These are phyloP conservation scores for Neoseiulus cucumeris DNA, from an alignment of 1,140 invertebrate genomes.

Conservation along the genomic window DNA sequence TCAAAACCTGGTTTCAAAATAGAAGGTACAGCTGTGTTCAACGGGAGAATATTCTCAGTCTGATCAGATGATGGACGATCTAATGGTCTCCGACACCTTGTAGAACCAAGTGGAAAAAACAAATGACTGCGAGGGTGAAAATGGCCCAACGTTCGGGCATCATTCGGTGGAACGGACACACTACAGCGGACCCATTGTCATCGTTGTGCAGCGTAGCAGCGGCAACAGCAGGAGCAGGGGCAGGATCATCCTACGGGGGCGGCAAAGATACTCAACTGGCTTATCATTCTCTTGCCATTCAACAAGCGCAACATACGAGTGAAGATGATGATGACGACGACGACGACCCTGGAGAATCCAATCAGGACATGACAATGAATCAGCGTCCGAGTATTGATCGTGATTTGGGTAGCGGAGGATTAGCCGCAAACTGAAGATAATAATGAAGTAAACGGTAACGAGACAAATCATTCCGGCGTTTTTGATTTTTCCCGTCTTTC, in stretches of 20 bases:
- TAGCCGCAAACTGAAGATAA: too few relatives aligned
- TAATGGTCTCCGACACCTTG: background rate
- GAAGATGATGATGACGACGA: background rate
- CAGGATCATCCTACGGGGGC: too few relatives aligned
- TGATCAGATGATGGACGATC: background rate
- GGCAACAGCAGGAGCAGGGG: background rate
- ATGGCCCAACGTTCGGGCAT: conserved; percentile 65
- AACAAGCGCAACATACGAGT: background rate
- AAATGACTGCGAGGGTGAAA: conserved; percentile 64
- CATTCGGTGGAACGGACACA: conserved; percentile 41
- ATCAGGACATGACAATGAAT: too few relatives aligned
- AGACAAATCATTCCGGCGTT: too few relatives aligned
- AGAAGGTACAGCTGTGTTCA: conserved; percentile 30
- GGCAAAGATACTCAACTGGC: too few relatives aligned
- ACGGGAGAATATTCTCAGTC: background rate
- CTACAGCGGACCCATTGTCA: background rate
- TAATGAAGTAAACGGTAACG: too few relatives aligned
- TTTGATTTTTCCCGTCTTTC: too few relatives aligned
- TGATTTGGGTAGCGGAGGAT: too few relatives aligned
- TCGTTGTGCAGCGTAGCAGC: background rate
- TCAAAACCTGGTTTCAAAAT: conserved; percentile 95
- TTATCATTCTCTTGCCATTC: too few relatives aligned
- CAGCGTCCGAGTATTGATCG: too few relatives aligned
- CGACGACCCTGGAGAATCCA: too few relatives aligned
- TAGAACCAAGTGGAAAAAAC: conserved; percentile 88